A percentile compares a stretch with the other conserved stretches of the same genome.
phyloP scores from a whole-genome alignment of 2,797 vertebrate species.

The Hylomyscus alleni region DNA sequence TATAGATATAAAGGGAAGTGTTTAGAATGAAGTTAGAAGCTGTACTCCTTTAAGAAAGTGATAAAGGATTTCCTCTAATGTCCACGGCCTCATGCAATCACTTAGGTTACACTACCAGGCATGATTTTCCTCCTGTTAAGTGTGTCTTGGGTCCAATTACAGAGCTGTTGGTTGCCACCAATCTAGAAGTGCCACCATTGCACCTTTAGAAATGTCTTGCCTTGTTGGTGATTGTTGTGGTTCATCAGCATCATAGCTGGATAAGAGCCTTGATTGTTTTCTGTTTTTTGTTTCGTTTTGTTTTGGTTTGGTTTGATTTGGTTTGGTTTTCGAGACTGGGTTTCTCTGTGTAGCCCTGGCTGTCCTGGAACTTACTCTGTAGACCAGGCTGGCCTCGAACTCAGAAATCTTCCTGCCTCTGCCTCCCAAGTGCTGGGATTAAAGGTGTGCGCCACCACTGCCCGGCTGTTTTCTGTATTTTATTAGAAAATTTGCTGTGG shows the following conservation, averaged over 20 bases:
- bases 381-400: too few relatives aligned
- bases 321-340: too few relatives aligned
- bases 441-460: too few relatives aligned
- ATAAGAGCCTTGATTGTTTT: neutral
- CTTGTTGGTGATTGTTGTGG: neutral
- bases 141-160: neutral
- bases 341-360: too few relatives aligned
- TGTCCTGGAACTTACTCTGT: too few relatives aligned
- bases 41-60: neutral
- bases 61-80: neutral
- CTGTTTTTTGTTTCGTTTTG: neutral
- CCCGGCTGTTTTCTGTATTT: neutral
- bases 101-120: neutral
- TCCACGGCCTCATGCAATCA: neutral
- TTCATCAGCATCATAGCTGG: neutral
- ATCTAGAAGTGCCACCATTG: neutral
- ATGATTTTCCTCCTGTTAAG: neutral
- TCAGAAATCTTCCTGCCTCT: too few relatives aligned
- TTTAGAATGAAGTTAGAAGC: neutral
- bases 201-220: neutral
- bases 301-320: too few relatives aligned
- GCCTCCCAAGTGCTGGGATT: too few relatives aligned
- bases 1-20: too few relatives aligned
- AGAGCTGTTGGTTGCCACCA: neutral
- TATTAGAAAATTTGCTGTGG: conserved; percentile 25